Base-by-base conservation (phyloP, 2,888 invertebrate genomes). In the Cancer borealis region DNA sequence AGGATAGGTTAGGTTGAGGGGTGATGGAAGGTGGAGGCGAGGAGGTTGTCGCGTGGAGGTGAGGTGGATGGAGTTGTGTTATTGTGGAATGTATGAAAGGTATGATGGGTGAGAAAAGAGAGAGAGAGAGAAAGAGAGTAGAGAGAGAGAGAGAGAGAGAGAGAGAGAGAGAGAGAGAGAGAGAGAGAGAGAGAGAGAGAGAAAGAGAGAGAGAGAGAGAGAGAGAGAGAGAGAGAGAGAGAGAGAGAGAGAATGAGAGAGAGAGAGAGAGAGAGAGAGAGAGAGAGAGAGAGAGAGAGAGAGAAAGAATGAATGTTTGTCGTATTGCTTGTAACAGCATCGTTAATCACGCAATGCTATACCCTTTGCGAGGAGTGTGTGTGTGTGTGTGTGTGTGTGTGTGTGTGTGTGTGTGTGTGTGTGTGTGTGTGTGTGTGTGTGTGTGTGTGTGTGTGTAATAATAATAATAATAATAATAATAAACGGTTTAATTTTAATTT, bases 101-200 rank as follows among this genome's bases (percentile, higher is more conserved):
- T 8, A 26, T 79, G 79, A 14, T 8, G 3, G 30, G 30, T 30
- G 26, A 12, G 30, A 30, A 10, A 79, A 12, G 30, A 8, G 30
- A 79, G 79, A 26, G 26, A 30, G 30, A 30, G 79, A 30, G 8
- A 12, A 30, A 26, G 73, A 79, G 26, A 17, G 54, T 14, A 26
- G 79, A 26, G 30, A 30, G 79, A 79, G 79, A 79, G 30, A 79
- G 79, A 79, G 79, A 30, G 79, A 79, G 30, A 79, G 79, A 30
- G 30, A 30, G 30, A 79, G 30, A 30, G 30, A 30, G 79, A 79
- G 79, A 30, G 30, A 30, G 79, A 30, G 79, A 79, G 79, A 79
- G 30, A 79, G 79, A 73, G 73, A 73, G 73, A 73, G 73, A 73
- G 73, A 73, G 73, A 73, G 73, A 73, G 73, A 73, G 73, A 73